Conservation (phyloP, 2,113 vertebrate genomes). For the Terrapene triunguis region DNA sequence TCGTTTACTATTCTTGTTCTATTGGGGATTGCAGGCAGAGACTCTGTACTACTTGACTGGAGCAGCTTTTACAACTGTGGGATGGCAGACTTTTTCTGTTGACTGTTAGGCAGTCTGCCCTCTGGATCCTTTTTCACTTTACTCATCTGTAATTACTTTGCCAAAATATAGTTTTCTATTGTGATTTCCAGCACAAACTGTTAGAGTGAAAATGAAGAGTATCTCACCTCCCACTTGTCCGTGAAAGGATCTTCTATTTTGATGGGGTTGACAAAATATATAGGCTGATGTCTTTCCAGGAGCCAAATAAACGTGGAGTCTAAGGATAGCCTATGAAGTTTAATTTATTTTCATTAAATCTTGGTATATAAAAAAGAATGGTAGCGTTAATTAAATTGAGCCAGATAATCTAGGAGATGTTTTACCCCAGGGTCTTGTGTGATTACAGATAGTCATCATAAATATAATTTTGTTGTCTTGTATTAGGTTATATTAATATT, state of each 20-base stretch:
- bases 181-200: background rate
- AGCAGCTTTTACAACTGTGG: background rate
- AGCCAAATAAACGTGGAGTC: background rate
- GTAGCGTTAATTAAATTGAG: background rate
- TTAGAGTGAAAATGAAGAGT: background rate
- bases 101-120: fast-evolving
- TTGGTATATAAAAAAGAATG: background rate
- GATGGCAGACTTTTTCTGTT: background rate
- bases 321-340: fast-evolving
- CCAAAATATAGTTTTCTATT: background rate
- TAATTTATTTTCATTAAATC: background rate
- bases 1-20: background rate
- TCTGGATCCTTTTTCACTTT: background rate
- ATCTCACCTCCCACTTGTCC: background rate
- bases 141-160: background rate
- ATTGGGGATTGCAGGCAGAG: background rate
- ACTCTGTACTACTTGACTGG: background rate
- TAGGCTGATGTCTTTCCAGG: background rate
- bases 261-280: background rate
- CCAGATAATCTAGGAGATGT: background rate
- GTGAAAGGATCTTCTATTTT: background rate
- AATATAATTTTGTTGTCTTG: background rate
- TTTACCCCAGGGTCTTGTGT: background rate
- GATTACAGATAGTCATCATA: background rate
- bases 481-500: background rate